Evolutionary conservation across 2,888 invertebrate genomes (phyloP), one percentile per base, ranked within the genome.

Genomic region (Agrotis exclamationis): DNA sequence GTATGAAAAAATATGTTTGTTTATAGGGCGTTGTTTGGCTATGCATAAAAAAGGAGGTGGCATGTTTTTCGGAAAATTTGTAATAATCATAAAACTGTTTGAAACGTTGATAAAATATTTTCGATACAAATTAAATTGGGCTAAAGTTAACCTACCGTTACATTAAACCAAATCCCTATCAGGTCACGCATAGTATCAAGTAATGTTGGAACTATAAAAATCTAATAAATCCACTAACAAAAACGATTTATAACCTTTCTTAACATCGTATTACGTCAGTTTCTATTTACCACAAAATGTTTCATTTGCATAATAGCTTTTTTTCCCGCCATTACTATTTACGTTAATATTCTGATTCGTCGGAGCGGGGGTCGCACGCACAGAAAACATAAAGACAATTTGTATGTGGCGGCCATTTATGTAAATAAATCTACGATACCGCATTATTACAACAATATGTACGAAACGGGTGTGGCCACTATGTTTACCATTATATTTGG

Each of bases 261-360:
- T 90, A 91, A 91, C 93, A 93, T 92, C 92, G 90, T 87, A 92
- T 94, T 93, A 95, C 93, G 93, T 94, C 95, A 93, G 91, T 93
- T 93, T 92, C 91, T 94, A 96, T 96, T 95, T 96, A 95, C 95
- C 93, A 93, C 94, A 93, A 95, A 95, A 95, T 94, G 94, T 94
- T 96, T 95, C 93, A 96, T 96, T 96, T 95, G 95, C 96, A 96
- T 96, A 96, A 96, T 95, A 93, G 95, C 95, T 94, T 95, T 96
- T 94, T 94, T 95, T 95, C 91, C 95, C 89, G 93, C 92, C 93
- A 93, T 94, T 93, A 94, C 93, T 95, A 95, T 94, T 96, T 95
- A 94, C 91, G 93, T 95, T 95, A 96, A 96, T 95, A 95, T 96
- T 95, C 93, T 93, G 94, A 95, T 95, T 95, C 92, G 94, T 91